Evolutionary conservation across 1,140 invertebrate species (phyloP).

Genomic region (Plodia interpunctella): DNA sequence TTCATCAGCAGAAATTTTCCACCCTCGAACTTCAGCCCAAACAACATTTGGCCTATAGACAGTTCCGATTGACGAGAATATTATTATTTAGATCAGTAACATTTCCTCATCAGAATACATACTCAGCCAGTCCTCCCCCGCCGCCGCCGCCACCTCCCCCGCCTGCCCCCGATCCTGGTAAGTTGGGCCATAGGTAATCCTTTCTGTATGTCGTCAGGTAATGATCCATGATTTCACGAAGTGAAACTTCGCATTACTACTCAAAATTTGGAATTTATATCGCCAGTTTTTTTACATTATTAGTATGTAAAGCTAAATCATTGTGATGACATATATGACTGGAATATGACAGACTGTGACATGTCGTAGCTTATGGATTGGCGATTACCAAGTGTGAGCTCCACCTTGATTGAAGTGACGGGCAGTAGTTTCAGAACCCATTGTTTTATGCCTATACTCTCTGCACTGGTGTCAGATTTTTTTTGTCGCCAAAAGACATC

Average conservation of each 20-base stretch:
- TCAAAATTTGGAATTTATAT: conserved; percentile 20
- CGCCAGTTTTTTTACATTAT: conserved; percentile 4
- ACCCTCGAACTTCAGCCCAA: no score
- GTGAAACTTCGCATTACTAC: conserved; percentile 19
- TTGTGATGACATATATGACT: background rate
- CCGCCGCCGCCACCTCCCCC: conserved; percentile 29
- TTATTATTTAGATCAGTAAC: no score
- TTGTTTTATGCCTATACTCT: no score
- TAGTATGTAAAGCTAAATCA: background rate
- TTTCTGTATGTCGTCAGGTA: conserved; percentile 78
- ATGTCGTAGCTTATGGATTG: background rate
- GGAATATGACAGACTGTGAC: background rate
- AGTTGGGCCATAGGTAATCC: conserved; percentile 78
- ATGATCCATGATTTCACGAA: conserved; percentile 62
- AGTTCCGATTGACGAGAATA: no score
- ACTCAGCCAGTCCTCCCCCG: conserved; percentile 51
- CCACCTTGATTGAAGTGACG: no score
- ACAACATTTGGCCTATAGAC: no score
- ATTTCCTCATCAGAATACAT: conserved; percentile 19
- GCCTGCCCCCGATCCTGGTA: conserved; percentile 29
- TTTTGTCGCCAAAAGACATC: no score
- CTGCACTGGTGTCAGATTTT: no score
- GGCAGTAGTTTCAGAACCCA: no score
- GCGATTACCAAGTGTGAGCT: no score
- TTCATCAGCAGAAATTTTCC: no score